These are phyloP conservation scores for Nephila pilipes DNA, from an alignment of 1,140 invertebrate species.

Conservation along the genomic window DNA sequence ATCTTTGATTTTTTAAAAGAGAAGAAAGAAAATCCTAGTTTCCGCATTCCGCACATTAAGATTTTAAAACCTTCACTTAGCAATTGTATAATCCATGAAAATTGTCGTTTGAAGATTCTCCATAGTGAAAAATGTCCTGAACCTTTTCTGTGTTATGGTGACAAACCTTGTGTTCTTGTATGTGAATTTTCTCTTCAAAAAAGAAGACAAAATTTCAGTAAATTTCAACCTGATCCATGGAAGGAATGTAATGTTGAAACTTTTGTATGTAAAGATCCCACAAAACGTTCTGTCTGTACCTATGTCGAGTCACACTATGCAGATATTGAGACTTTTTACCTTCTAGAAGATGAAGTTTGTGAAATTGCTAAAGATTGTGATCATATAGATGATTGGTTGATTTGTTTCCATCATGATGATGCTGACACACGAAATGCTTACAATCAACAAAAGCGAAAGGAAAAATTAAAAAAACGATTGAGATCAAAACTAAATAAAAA, in stretches of 20 bases:
- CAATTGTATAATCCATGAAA: background rate
- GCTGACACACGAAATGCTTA: conserved; percentile 21
- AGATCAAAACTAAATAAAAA: conserved; percentile 29
- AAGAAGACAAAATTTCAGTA: background rate
- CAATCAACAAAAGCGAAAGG: conserved; percentile 34
- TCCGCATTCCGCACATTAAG: background rate
- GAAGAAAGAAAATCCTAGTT: background rate
- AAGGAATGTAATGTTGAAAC: conserved; percentile 24
- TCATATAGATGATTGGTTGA: background rate
- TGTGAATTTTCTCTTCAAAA: conserved; percentile 16
- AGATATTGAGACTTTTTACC: conserved; percentile 43
- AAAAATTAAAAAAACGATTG: background rate
- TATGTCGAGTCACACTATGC: background rate
- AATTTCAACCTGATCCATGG: background rate
- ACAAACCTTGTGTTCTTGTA: background rate
- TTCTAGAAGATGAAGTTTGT: background rate
- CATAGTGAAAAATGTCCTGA: conserved; percentile 34
- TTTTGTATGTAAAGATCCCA: conserved; percentile 26
- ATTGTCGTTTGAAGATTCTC: conserved; percentile 30
- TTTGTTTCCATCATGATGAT: background rate
- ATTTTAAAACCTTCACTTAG: background rate
- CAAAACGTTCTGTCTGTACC: conserved; percentile 27
- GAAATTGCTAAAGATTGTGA: background rate
- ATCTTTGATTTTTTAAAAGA: conserved; percentile 44
- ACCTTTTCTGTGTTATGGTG: conserved; percentile 55